Evolutionary conservation across 2,888 invertebrate species (phyloP).

Genomic region (Chirona hameri): DNA sequence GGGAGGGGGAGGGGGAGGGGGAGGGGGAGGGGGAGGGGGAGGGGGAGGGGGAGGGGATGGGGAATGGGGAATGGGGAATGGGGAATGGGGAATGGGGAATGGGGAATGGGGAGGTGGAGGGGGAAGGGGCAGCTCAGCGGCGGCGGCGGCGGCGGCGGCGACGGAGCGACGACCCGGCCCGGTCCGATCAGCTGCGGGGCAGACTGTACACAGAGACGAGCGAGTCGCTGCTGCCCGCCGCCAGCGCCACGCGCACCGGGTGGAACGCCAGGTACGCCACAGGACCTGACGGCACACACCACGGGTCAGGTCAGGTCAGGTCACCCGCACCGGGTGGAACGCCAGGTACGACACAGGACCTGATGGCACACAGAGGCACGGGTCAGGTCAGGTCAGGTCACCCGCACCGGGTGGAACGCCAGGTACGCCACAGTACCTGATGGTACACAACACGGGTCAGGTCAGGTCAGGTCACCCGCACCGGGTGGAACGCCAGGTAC

Average conservation of each 20-base stretch:
- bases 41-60: too few relatives aligned
- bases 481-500: too few relatives aligned
- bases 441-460: background rate
- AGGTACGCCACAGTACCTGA: conserved; percentile 70
- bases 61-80: too few relatives aligned
- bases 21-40: too few relatives aligned
- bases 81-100: too few relatives aligned
- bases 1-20: too few relatives aligned
- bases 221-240: conserved; percentile 81
- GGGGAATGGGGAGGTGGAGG: too few relatives aligned
- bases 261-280: conserved; percentile 87
- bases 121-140: too few relatives aligned
- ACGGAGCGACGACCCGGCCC: background rate
- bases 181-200: conserved; percentile 35
- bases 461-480: too few relatives aligned
- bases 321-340: conserved; percentile 83
- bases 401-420: conserved; percentile 83
- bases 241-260: conserved; percentile 76
- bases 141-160: too few relatives aligned
- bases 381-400: conserved; percentile 49
- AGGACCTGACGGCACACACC: conserved; percentile 49
- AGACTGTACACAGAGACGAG: conserved; percentile 72
- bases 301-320: conserved; percentile 43
- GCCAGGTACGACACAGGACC: conserved; percentile 77
- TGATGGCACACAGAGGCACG: background rate